phyloP scores from a whole-genome alignment of 92 coral and sea anemone genomes.

The Palythoa grandiflora region DNA sequence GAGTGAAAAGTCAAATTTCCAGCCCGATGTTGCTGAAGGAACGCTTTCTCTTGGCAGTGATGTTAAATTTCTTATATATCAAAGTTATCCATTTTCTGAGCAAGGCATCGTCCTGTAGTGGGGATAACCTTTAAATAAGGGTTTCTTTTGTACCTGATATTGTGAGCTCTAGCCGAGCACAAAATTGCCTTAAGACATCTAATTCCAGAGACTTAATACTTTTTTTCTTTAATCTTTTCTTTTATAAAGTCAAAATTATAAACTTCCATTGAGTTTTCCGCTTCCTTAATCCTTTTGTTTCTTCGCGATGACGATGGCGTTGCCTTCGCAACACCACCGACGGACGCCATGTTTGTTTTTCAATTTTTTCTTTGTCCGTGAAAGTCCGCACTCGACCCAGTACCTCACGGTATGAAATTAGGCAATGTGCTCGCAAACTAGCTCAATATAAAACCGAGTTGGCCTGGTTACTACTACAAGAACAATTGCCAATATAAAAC shows the following conservation, averaged over 20 bases:
- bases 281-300: constrained; percentile 2
- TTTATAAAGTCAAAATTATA: constrained; percentile 54
- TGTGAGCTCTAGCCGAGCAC: constrained; percentile 54
- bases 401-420: constrained; percentile 28
- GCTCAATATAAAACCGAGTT: too few species aligned
- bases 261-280: constrained; percentile 20
- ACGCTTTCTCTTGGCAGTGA: constrained; percentile 56
- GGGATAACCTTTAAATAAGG: constrained; percentile 49
- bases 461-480: too few species aligned
- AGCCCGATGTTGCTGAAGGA: constrained; percentile 62
- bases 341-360: constrained; percentile 11
- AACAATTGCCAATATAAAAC: too few species aligned
- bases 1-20: constrained; percentile 51
- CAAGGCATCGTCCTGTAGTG: constrained; percentile 52
- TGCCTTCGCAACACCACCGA: not conserved
- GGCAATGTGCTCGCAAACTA: not conserved
- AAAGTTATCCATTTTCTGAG: constrained; percentile 44
- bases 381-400: constrained; percentile 52
- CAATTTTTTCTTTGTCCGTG: constrained; percentile 22
- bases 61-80: constrained; percentile 46
- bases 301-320: not conserved
- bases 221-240: constrained; percentile 34
- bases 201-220: constrained; percentile 43
- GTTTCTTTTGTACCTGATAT: constrained; percentile 57
- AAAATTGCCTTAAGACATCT: constrained; percentile 56